Evolutionary conservation across 2,113 vertebrate species (phyloP).

Genomic region (Pelecanoides urinatrix): DNA sequence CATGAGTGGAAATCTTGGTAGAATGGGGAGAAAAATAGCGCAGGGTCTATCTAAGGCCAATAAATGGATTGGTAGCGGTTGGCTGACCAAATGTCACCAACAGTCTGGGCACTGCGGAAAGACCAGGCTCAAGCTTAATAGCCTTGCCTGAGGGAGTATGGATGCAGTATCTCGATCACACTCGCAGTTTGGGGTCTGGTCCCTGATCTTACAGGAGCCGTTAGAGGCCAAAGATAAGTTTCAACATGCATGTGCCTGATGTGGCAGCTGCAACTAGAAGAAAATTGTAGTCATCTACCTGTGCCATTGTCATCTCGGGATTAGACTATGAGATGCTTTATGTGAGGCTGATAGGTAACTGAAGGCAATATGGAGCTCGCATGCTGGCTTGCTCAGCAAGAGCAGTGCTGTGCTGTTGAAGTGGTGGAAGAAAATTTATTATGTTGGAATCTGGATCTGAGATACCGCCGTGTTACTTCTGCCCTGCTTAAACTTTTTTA

Average conservation of each 20-base stretch:
- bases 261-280: background rate
- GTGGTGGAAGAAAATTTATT: background rate
- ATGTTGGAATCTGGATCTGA: background rate
- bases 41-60: background rate
- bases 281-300: background rate
- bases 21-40: background rate
- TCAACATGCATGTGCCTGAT: background rate
- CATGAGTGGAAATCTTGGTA: background rate
- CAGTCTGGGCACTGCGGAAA: background rate
- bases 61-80: background rate
- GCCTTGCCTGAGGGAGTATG: background rate
- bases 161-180: background rate
- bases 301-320: background rate
- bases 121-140: background rate
- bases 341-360: background rate
- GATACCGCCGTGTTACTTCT: background rate
- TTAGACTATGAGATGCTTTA: background rate
- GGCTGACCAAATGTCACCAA: background rate
- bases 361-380: fast-evolving
- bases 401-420: background rate
- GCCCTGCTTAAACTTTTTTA: background rate
- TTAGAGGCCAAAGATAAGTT: background rate
- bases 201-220: background rate
- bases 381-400: background rate
- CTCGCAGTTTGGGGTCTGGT: background rate